Percentiles rank a stretch among this genome's conserved stretches.
Conservation (phyloP, 2,888 invertebrate genomes). For the Epistrophella euchroma region DNA sequence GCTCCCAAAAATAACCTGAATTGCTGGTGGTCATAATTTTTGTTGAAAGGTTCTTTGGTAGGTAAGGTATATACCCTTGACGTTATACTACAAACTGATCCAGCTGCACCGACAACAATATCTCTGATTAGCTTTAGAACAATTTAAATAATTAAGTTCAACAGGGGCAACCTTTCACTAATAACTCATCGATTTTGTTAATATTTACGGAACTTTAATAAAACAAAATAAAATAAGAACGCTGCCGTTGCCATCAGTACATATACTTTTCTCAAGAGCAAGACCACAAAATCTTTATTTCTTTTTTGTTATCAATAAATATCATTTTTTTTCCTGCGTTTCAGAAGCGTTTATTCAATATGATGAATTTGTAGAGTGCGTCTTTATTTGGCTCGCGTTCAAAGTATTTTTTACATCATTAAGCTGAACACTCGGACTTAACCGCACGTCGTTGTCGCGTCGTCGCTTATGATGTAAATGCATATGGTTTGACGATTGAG, state of each 20-base stretch:
- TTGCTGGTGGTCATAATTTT: slow-evolving; percentile 9
- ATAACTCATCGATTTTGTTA: slow-evolving; percentile 36
- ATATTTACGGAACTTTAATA: slow-evolving; percentile 33
- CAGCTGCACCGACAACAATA: slow-evolving; percentile 19
- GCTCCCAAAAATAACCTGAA: slow-evolving; percentile 39
- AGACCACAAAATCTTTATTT: slow-evolving; percentile 28
- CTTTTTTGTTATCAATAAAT: not conserved
- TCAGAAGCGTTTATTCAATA: not conserved
- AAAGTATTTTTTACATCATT: slow-evolving; percentile 35
- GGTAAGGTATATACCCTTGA: slow-evolving; percentile 7
- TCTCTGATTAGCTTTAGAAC: slow-evolving; percentile 39
- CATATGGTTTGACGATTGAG: slow-evolving; percentile 42
- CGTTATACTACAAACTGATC: not conserved
- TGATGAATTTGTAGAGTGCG: slow-evolving; percentile 41
- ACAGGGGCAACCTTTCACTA: slow-evolving; percentile 18
- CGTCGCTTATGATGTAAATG: slow-evolving; percentile 51
- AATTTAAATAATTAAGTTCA: slow-evolving; percentile 41
- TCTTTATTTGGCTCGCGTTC: slow-evolving; percentile 31
- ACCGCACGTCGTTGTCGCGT: no score
- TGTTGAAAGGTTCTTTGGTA: slow-evolving; percentile 14
- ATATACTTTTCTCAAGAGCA: slow-evolving; percentile 52
- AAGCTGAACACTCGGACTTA: slow-evolving; percentile 5
- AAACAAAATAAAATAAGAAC: slow-evolving; percentile 1
- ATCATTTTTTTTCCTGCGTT: not conserved
- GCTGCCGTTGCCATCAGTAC: slow-evolving; percentile 6